Evolutionary conservation across 2,888 invertebrate species (phyloP).

Genomic region (Yponomeuta plumbellus): DNA sequence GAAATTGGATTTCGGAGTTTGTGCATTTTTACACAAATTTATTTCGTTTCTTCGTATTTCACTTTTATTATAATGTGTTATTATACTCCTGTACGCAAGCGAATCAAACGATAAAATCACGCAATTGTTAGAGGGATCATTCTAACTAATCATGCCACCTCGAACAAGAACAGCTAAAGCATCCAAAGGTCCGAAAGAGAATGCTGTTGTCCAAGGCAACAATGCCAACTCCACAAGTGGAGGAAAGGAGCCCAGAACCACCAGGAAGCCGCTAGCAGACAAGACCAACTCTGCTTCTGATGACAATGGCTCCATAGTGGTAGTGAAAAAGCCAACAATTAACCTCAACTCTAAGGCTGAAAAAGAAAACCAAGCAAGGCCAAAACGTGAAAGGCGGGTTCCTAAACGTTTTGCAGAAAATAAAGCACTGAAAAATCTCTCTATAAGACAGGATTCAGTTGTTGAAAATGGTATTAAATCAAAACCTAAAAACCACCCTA

Average conservation of each 20-base stretch:
- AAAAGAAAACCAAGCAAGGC: slow-evolving; percentile 28
- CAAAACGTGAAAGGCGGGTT: slow-evolving; percentile 45
- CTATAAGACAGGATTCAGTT: slow-evolving; percentile 30
- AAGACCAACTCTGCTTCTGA: slow-evolving; percentile 66
- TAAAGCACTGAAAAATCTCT: slow-evolving; percentile 34
- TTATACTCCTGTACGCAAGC: neutral
- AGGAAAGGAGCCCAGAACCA: slow-evolving; percentile 32
- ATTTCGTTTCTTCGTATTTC: neutral
- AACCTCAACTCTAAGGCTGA: slow-evolving; percentile 21
- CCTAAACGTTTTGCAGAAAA: slow-evolving; percentile 48
- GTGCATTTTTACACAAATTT: neutral
- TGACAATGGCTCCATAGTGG: slow-evolving; percentile 43
- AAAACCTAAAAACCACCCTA: slow-evolving; percentile 14
- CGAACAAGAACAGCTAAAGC: slow-evolving; percentile 45
- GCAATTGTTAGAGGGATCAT: neutral
- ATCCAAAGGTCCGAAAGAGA: slow-evolving; percentile 52
- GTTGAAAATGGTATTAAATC: slow-evolving; percentile 7
- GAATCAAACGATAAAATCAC: slow-evolving; percentile 1
- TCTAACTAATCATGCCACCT: slow-evolving; percentile 44
- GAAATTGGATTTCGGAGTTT: neutral
- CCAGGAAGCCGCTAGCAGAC: slow-evolving; percentile 52
- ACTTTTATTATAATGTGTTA: neutral
- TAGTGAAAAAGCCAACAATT: slow-evolving; percentile 25
- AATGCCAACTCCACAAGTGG: slow-evolving; percentile 32
- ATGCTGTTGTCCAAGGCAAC: slow-evolving; percentile 30